Base-by-base conservation (phyloP, 2,888 invertebrate genomes). In the Tetragnatha montana region DNA sequence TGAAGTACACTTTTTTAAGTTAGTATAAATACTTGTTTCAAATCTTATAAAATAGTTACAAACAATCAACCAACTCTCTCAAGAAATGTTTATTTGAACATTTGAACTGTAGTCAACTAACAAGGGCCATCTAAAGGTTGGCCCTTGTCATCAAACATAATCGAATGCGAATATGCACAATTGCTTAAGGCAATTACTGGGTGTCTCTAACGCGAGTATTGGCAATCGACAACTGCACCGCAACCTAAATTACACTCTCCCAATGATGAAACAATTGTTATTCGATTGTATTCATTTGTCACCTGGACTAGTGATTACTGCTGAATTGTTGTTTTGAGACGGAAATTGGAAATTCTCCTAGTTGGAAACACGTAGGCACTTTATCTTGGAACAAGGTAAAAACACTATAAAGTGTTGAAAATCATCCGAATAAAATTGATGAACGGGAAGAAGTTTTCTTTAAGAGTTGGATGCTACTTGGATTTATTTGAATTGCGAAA, bases 91-190 rank as follows among this genome's bases (percentile, higher is more conserved):
- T 35, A 4, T 35, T 35, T 35, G 4, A 35, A 35, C 35, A 35
- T 35, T 35, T 35, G 35, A 35, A 35, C 35, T 35, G 35, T 1
- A 47, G 49, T 47, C 47, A 47, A 75, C n/a, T n/a, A 47, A n/a
- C 8, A 1, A 14, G 0, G 75, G n/a, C 47, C 4, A 75, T 75
- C 49, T 6, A 47, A 35, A 75, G 17, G 17, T 8, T n/a, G n/a
- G 47, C 12, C 47, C 75, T 49, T 75, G n/a, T 75, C 75, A 75
- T 75, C 47, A 1, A 8, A 17, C n/a, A n/a, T 75, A 75, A 75
- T 75, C 49, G 47, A 49, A 14, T 17, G n/a, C n/a, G 75, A 47
- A 49, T 47, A 49, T 75, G 75, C 75, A 75, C 47, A 35, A 47
- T 75, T 75, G 14, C 75, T n/a, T 17, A 14, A n/a, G 14, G n/a